phyloP scores from a whole-genome alignment of 2,113 vertebrate genomes.

The Oncorhynchus mykiss region DNA sequence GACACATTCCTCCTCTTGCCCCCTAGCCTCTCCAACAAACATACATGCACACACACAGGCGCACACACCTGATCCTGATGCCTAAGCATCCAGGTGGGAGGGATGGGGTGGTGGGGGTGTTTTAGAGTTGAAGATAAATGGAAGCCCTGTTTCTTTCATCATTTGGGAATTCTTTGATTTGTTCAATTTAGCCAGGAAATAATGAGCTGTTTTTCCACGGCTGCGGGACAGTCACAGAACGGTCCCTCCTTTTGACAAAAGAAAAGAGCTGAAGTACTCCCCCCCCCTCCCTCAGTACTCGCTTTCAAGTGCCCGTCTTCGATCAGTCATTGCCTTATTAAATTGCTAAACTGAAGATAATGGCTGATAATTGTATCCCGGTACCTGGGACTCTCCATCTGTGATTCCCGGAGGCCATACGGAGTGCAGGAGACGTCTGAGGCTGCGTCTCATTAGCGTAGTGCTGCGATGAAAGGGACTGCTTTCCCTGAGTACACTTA shows the following conservation, averaged over 20 bases:
- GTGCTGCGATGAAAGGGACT: constrained; percentile 29
- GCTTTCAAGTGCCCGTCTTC: constrained; percentile 28
- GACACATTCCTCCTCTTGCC: constrained; percentile 1
- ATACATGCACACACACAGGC: constrained; percentile 10
- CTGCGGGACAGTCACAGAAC: background rate
- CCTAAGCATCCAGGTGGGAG: constrained; percentile 2
- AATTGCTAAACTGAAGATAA: constrained; percentile 32
- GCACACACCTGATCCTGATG: background rate
- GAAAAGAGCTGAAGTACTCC: background rate
- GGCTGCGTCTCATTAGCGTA: constrained; percentile 33
- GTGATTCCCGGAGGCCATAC: constrained; percentile 21
- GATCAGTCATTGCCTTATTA: constrained; percentile 36
- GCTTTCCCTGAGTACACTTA: constrained; percentile 27
- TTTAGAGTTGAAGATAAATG: constrained; percentile 12
- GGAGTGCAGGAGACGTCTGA: constrained; percentile 1
- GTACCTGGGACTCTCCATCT: constrained; percentile 6
- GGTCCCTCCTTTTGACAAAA: constrained; percentile 9
- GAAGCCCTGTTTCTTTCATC: constrained; percentile 25
- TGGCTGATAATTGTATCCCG: constrained; percentile 40
- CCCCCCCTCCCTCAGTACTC: background rate
- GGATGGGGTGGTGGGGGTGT: background rate
- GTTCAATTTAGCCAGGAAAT: constrained; percentile 21
- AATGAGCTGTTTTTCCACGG: constrained; percentile 38
- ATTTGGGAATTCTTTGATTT: constrained; percentile 37
- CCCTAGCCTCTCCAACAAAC: background rate